Conservation (phyloP, 2,113 vertebrate species). For the Corythornis vintsioides region DNA sequence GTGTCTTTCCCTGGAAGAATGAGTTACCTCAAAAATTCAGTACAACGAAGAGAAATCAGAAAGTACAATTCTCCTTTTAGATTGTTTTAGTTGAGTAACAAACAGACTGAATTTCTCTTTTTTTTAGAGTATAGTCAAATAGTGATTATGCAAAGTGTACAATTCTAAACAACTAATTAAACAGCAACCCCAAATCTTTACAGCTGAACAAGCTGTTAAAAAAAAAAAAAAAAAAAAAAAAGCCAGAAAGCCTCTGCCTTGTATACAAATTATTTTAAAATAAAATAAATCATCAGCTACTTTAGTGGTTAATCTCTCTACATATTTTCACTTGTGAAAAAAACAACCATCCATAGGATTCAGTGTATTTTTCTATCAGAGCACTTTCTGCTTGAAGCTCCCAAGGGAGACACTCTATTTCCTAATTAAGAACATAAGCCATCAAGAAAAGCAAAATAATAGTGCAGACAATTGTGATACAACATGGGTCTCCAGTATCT, state of each 20-base stretch:
- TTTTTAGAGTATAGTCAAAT: conserved; percentile 45
- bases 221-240: background rate
- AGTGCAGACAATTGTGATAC: background rate
- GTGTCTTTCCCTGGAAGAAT: conserved; percentile 17
- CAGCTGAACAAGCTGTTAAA: conserved; percentile 4
- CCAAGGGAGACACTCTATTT: background rate
- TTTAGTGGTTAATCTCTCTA: background rate
- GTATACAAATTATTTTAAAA: background rate
- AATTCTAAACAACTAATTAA: conserved; percentile 59
- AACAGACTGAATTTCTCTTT: conserved; percentile 23
- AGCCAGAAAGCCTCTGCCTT: background rate
- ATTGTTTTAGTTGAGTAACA: conserved; percentile 26
- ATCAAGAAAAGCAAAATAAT: conserved; percentile 4
- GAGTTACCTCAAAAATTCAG: background rate
- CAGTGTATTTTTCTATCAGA: background rate
- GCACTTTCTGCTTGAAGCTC: background rate
- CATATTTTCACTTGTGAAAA: background rate
- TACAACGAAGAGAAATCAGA: background rate
- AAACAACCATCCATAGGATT: background rate
- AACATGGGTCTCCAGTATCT: background rate
- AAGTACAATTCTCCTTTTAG: background rate
- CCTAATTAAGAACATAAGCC: background rate
- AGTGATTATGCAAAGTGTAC: conserved; percentile 39
- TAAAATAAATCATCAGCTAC: background rate
- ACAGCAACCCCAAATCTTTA: conserved; percentile 20